These are phyloP conservation scores for Tortricodes alternella DNA, from an alignment of 2,888 invertebrate genomes.

Conservation along the genomic window DNA sequence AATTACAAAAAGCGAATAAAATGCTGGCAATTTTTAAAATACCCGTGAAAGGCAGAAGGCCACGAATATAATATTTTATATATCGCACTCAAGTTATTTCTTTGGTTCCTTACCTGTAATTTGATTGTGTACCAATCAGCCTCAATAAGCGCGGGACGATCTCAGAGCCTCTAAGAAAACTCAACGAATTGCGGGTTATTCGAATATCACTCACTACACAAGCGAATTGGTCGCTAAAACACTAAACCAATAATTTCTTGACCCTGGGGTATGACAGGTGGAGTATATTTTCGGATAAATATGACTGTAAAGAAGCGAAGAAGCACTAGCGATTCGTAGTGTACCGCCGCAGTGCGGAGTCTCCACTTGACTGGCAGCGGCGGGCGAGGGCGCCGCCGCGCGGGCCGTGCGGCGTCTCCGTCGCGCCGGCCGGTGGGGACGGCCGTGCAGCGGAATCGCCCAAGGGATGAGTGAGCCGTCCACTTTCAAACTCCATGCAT, in stretches of 20 bases:
- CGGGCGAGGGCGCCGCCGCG: slow-evolving; percentile 37
- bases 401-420: slow-evolving; percentile 34
- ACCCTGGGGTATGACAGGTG: slow-evolving; percentile 34
- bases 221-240: slow-evolving; percentile 38
- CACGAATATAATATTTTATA: slow-evolving; percentile 3
- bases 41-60: no score
- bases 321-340: slow-evolving; percentile 41
- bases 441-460: slow-evolving; percentile 40
- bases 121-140: slow-evolving; percentile 55
- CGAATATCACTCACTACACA: slow-evolving; percentile 29
- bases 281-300: slow-evolving; percentile 40
- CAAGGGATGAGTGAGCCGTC: slow-evolving; percentile 41
- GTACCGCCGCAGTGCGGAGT: slow-evolving; percentile 75
- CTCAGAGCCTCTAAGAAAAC: slow-evolving; percentile 49
- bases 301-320: slow-evolving; percentile 32
- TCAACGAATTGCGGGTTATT: slow-evolving; percentile 53
- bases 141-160: slow-evolving; percentile 54
- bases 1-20: slow-evolving; percentile 14
- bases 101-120: slow-evolving; percentile 58
- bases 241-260: slow-evolving; percentile 38
- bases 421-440: slow-evolving; percentile 29
- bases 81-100: slow-evolving; percentile 12
- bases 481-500: slow-evolving; percentile 40
- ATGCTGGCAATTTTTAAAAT: no score
- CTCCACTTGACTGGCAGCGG: slow-evolving; percentile 62